phyloP scores from a whole-genome alignment of 2,888 invertebrate genomes.

The Ethmia dodecea region DNA sequence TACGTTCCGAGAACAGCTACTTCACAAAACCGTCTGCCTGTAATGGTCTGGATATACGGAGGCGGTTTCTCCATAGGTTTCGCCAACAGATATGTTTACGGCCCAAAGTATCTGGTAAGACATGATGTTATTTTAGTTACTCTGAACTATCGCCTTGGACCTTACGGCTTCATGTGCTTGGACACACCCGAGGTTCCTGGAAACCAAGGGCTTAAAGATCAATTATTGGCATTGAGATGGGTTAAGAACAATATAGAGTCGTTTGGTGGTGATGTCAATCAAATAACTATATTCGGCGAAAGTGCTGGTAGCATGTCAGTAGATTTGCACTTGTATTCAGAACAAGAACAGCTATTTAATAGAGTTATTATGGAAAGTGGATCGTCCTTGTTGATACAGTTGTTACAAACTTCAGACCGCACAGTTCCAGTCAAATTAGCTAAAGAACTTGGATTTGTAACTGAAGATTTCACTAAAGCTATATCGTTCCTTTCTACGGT shows the following conservation, averaged over 20 bases:
- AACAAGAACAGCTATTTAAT: conserved; percentile 32
- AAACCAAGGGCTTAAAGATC: conserved; percentile 53
- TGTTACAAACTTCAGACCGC: conserved; percentile 27
- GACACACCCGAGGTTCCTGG: conserved; percentile 39
- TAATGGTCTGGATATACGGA: conserved; percentile 44
- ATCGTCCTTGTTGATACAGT: conserved; percentile 26
- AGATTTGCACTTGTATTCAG: conserved; percentile 39
- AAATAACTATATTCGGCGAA: conserved; percentile 40
- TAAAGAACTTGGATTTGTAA: conserved; percentile 27
- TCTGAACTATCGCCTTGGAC: conserved; percentile 42
- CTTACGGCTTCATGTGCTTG: conserved; percentile 52
- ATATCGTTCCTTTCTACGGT: conserved; percentile 26
- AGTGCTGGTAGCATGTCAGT: conserved; percentile 43
- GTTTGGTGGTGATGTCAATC: conserved; percentile 43
- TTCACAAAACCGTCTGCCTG: conserved; percentile 32
- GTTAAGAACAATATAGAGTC: conserved; percentile 40
- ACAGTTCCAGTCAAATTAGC: conserved; percentile 33
- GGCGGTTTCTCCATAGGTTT: conserved; percentile 34
- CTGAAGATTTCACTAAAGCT: conserved; percentile 27
- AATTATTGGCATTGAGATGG: conserved; percentile 42
- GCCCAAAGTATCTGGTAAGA: conserved; percentile 37
- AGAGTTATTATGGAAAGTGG: conserved; percentile 43
- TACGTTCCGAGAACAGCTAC: conserved; percentile 36
- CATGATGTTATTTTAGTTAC: conserved; percentile 44
- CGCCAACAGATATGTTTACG: conserved; percentile 24